phyloP scores from a whole-genome alignment of 2,113 vertebrate species.

The Baryphthengus martii region DNA sequence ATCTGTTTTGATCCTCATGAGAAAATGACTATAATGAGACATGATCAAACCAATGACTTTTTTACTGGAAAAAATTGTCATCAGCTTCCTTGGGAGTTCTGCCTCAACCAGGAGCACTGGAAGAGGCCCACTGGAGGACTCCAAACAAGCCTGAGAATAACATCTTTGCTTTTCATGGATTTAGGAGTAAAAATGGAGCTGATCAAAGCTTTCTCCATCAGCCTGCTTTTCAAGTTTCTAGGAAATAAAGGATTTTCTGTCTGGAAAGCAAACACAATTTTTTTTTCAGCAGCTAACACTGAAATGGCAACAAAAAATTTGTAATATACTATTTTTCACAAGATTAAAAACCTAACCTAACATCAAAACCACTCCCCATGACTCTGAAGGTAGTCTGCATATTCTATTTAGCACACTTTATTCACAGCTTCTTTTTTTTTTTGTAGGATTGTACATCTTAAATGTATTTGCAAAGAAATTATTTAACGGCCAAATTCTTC shows the following conservation, averaged over 20 bases:
- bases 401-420: neutral
- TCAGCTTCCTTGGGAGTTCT: neutral
- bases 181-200: neutral
- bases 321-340: neutral
- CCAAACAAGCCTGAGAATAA: neutral
- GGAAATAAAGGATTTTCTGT: neutral
- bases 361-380: neutral
- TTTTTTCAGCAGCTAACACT: neutral
- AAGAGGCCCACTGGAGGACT: neutral
- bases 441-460: neutral
- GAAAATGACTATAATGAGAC: constrained; percentile 26
- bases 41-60: neutral
- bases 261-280: neutral
- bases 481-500: neutral
- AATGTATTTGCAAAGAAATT: neutral
- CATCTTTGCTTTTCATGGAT: neutral
- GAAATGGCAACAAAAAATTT: neutral
- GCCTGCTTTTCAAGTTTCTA: neutral
- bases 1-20: neutral
- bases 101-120: neutral
- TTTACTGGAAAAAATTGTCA: constrained; percentile 7
- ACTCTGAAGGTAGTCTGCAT: neutral
- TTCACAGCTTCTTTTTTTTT: neutral
- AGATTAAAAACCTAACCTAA: neutral
- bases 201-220: neutral